These are phyloP conservation scores for Apomyelois bistriatella DNA, from an alignment of 2,888 invertebrate species.

Conservation along the genomic window DNA sequence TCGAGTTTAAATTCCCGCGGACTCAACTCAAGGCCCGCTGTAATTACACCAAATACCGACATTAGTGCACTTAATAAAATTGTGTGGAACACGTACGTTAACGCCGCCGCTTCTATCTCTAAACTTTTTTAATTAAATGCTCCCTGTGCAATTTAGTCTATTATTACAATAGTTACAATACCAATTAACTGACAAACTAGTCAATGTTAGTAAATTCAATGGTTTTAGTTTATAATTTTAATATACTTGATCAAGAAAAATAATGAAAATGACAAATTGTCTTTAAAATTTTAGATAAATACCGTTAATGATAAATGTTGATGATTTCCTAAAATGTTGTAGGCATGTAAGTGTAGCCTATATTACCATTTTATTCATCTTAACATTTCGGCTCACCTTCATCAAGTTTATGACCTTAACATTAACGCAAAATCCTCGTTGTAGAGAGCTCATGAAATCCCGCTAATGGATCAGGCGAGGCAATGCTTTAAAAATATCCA, in stretches of 20 bases:
- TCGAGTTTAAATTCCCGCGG: slow-evolving; percentile 55
- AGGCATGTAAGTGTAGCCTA: slow-evolving; percentile 1
- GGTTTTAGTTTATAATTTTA: no score
- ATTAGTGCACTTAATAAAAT: slow-evolving; percentile 48
- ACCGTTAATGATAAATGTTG: not conserved
- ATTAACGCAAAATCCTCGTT: slow-evolving; percentile 50
- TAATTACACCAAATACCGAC: slow-evolving; percentile 67
- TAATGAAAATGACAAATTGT: no score
- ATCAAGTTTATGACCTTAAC: slow-evolving; percentile 37
- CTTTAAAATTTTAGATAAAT: no score
- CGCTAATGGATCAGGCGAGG: slow-evolving; percentile 68
- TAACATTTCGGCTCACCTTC: slow-evolving; percentile 26
- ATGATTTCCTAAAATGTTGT: slow-evolving; percentile 1
- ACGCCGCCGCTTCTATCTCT: slow-evolving; percentile 26
- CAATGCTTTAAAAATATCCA: slow-evolving; percentile 67
- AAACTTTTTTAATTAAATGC: slow-evolving; percentile 37
- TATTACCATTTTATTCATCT: slow-evolving; percentile 21
- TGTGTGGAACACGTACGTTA: slow-evolving; percentile 17
- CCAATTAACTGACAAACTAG: not conserved
- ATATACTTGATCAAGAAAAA: no score
- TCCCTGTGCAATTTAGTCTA: not conserved
- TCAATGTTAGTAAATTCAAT: no score
- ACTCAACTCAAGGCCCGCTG: slow-evolving; percentile 33
- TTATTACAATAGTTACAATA: not conserved
- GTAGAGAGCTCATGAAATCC: slow-evolving; percentile 55